Percentiles rank a stretch among this genome's conserved stretches.
Evolutionary conservation across 2,888 invertebrate species (phyloP).

Genomic region (Crepidodera aurea): DNA sequence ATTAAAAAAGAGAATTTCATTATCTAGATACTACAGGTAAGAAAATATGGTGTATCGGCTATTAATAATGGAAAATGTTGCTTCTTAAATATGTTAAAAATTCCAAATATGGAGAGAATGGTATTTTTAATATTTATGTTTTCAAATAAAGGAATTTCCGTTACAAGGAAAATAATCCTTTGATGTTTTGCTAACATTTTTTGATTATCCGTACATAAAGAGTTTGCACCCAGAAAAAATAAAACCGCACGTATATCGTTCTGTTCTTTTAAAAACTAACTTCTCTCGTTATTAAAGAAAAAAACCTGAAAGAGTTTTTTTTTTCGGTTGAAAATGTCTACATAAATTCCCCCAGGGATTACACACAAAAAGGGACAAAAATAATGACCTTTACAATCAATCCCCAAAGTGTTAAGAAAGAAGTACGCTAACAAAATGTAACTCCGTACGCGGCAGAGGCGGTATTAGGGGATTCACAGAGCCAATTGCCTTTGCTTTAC

Average conservation of each 20-base stretch:
- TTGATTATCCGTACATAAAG: no score
- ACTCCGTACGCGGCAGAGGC: not conserved
- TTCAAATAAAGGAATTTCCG: no score
- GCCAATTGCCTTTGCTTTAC: no score
- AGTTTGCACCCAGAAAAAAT: not conserved
- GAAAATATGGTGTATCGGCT: no score
- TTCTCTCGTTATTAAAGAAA: conserved; percentile 36
- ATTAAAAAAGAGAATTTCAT: no score
- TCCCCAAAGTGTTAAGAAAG: conserved; percentile 22
- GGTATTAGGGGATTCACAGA: not conserved
- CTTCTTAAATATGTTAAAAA: no score
- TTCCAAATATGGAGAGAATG: no score
- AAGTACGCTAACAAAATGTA: conserved; percentile 18
- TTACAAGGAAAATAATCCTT: no score
- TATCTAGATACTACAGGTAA: no score
- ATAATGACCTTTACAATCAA: conserved; percentile 27
- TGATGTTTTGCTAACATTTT: no score
- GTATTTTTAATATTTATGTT: no score
- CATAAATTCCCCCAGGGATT: conserved; percentile 19
- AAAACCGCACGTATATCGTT: conserved; percentile 7
- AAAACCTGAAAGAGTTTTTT: conserved; percentile 39
- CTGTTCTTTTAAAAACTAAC: conserved; percentile 9
- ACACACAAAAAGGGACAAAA: conserved; percentile 21
- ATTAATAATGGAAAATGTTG: no score
- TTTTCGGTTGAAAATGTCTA: conserved; percentile 45